Conservation (phyloP, 2,888 invertebrate genomes). For the Steinernema scapterisci region DNA sequence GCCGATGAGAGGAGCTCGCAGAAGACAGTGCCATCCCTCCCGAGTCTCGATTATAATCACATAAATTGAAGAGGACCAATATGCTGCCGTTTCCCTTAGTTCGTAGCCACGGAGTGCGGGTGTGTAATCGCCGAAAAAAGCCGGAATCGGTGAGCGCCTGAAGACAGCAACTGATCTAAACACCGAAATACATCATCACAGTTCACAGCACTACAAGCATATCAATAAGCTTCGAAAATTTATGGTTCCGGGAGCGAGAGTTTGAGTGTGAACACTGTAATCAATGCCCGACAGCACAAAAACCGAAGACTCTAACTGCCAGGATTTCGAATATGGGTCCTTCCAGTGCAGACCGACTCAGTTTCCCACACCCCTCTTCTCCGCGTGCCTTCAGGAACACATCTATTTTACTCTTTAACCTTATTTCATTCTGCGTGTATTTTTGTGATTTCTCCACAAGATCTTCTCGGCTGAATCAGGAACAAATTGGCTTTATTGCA, state of each 20-base stretch:
- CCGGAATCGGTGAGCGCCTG: background rate
- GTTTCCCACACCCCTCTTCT: too few species aligned
- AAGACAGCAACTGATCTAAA: background rate
- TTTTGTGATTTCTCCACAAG: too few species aligned
- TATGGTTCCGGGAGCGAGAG: background rate
- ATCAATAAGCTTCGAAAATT: background rate
- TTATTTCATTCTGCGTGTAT: too few species aligned
- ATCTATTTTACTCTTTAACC: too few species aligned
- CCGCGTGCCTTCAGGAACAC: too few species aligned
- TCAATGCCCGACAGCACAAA: background rate
- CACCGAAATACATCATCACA: conserved; percentile 2
- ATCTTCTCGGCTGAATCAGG: too few species aligned
- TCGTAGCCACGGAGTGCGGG: background rate
- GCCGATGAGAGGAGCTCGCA: conserved; percentile 24
- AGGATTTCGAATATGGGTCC: too few species aligned
- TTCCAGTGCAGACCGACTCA: too few species aligned
- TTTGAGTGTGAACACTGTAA: background rate
- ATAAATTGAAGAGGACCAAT: conserved; percentile 30
- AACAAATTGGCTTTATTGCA: background rate
- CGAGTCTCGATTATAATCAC: conserved; percentile 28
- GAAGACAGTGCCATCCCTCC: conserved; percentile 30
- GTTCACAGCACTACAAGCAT: background rate
- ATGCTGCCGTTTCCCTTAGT: conserved; percentile 22
- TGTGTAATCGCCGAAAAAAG: conserved; percentile 26
- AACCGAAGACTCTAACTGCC: too few species aligned